Evolutionary conservation across 2,797 vertebrate genomes (phyloP), one percentile per base, ranked within the genome.

Genomic region (Microctenopoma stevenorrisi): DNA sequence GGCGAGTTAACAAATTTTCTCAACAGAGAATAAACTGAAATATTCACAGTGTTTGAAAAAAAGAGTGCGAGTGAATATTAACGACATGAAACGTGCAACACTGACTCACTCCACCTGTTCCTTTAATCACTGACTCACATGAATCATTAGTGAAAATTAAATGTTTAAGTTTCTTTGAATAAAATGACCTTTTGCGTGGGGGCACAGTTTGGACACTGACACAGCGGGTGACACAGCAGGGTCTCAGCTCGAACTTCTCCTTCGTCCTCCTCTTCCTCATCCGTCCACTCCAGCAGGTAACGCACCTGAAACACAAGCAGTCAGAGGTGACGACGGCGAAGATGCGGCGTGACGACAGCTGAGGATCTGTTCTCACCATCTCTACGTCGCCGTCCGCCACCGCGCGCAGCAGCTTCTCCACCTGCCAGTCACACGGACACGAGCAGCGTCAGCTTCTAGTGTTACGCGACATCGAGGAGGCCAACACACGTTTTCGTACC

Each of bases 381-480:
- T 98, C 96, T 57, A 96, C 88, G 51, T 99, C 98, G 7, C 95
- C 96, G 64, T 99, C 97, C n/a, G 96, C 96, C 51, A 97, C 94
- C 0, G 97, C 97, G 68, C 97, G 93, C 72, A 99, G 88, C 79
- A 99, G 94, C 88, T 98, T 98, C 90, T 99, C 97, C 87, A 98
- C 96, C 98, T 99, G 76, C 53, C 66, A 71, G 60, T 64, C 47
- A 72, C n/a, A 78, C 70, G 81, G 3, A 48, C 18, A 55, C 28
- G 14, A 16, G 73, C 16, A 49, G 37, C 1, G 0, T 56, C 47
- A 26, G 42, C 46, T 22, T 22, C 22, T 22, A 47, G 43, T 16
- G 1, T 22, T 22, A 22, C 22, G 22, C 22, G 22, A 22, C 9
- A 37, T 37, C 28, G 5, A 30, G 28, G 28, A 30, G 28, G 28